These are phyloP conservation scores for Cynoglossus semilaevis DNA, from an alignment of 2,113 vertebrate genomes.

Conservation along the genomic window DNA sequence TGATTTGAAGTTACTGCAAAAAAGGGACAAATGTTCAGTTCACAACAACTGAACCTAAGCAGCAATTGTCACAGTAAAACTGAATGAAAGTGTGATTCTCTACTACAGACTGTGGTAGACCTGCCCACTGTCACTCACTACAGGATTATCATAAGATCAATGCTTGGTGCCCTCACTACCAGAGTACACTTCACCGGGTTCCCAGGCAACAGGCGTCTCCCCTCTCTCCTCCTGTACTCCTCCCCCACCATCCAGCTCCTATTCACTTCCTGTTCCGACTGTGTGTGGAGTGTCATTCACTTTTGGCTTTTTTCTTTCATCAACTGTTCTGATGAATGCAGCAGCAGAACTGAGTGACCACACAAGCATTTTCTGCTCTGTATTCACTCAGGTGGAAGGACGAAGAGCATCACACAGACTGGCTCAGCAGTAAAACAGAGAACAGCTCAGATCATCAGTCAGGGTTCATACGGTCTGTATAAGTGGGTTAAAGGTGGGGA, in stretches of 20 bases:
- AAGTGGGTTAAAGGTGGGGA: too few relatives aligned
- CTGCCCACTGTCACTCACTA: conserved; percentile 10
- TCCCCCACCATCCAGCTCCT: conserved; percentile 3
- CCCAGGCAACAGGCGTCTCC: conserved; percentile 70
- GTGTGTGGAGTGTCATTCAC: conserved; percentile 34
- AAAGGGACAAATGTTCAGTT: too few relatives aligned
- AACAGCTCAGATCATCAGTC: neutral
- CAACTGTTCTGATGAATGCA: conserved; percentile 64
- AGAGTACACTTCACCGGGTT: conserved; percentile 45
- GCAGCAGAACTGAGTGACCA: conserved; percentile 47
- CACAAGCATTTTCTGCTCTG: neutral
- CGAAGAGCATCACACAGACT: neutral
- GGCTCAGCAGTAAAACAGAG: neutral
- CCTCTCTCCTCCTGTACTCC: neutral
- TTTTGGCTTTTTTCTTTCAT: neutral
- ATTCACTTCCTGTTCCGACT: conserved; percentile 17
- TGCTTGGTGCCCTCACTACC: conserved; percentile 39
- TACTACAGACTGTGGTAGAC: neutral
- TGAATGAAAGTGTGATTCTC: neutral
- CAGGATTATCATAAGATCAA: conserved; percentile 74
- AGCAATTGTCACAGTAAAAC: neutral
- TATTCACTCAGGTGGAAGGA: conserved; percentile 6
- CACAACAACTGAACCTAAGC: too few relatives aligned
- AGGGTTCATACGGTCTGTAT: too few relatives aligned
- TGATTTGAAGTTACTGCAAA: too few relatives aligned